Evolutionary conservation across 2,888 invertebrate species (phyloP), one percentile per base, ranked within the genome.

Genomic region (Cremastinae sp.): DNA sequence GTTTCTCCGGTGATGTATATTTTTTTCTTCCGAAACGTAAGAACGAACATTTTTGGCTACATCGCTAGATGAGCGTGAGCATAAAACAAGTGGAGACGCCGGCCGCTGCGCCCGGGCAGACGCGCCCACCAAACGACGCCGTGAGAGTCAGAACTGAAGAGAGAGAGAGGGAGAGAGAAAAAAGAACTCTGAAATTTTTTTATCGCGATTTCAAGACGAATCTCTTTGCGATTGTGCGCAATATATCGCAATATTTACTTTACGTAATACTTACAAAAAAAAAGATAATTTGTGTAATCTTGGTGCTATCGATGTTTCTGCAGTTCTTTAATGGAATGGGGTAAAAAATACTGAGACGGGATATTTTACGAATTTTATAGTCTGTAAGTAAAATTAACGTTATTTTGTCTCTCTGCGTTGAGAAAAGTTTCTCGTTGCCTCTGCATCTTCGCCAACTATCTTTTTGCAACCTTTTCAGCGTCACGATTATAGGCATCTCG

Each of bases 401-500:
- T 56, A 43, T 64, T 61, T 61, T 37, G 79, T 80, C 78, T 78
- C 80, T 79, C 78, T 75, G 37, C 69, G 18, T 74, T 3, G 28
- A 5, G 78, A 76, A 75, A 79, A 39, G 76, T 74, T 73, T 78
- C 59, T 62, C 74, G 73, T 80, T 69, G 78, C 73, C 64, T 51
- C 53, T 43, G 41, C 49, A 22, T 43, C 51, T 35, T 14, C 56
- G 35, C 16, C 51, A 68, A 75, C 78, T 79, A 75, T 78, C 43
- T 47, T 78, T 80, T 79, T 82, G 81, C 74, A 79, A 81, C 79
- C 75, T 85, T 87, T 87, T 87, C 87, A 87, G 87, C 86, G 73
- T 83, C 49, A 69, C 58, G 83, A 83, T n/a, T n/a, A n/a, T 84
- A 83, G 83, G 84, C 18, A 69, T 58, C 64, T 55, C 81, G 78